phyloP scores from a whole-genome alignment of 2,113 vertebrate genomes.

The Tenrec ecaudatus region DNA sequence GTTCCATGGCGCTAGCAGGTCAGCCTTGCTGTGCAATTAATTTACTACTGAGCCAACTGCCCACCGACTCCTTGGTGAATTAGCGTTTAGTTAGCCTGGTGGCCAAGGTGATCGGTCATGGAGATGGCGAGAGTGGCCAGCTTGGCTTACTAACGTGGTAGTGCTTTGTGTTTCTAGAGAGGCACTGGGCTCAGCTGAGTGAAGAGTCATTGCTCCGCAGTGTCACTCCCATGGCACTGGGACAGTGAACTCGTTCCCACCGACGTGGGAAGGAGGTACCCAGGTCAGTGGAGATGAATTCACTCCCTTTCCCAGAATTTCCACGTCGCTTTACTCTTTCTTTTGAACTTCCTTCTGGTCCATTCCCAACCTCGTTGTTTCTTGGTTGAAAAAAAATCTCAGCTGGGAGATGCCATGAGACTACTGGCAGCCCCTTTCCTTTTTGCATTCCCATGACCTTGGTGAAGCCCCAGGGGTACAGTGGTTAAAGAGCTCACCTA shows the following conservation, averaged over 20 bases:
- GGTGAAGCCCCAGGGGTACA: background rate
- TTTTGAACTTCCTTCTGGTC: conserved; percentile 28
- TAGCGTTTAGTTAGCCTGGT: background rate
- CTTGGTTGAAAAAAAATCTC: background rate
- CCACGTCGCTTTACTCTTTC: background rate
- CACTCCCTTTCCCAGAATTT: background rate
- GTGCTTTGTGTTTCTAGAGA: background rate
- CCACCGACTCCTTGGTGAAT: background rate
- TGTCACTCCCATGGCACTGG: background rate
- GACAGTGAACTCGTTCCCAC: background rate
- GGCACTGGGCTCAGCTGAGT: background rate
- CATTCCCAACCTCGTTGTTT: background rate
- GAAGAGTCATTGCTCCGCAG: background rate
- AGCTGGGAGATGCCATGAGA: background rate
- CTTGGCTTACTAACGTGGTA: background rate
- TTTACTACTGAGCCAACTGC: background rate
- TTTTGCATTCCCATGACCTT: background rate
- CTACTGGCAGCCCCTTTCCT: background rate
- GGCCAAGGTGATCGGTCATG: background rate
- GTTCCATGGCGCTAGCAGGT: conserved; percentile 7
- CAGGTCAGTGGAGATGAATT: background rate
- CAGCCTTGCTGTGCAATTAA: background rate
- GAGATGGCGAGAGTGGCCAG: background rate
- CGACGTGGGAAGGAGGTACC: background rate
- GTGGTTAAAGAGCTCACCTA: no score